Evolutionary conservation across 2,888 invertebrate genomes (phyloP), one percentile per base, ranked within the genome.

Genomic region (Dugesia japonica): DNA sequence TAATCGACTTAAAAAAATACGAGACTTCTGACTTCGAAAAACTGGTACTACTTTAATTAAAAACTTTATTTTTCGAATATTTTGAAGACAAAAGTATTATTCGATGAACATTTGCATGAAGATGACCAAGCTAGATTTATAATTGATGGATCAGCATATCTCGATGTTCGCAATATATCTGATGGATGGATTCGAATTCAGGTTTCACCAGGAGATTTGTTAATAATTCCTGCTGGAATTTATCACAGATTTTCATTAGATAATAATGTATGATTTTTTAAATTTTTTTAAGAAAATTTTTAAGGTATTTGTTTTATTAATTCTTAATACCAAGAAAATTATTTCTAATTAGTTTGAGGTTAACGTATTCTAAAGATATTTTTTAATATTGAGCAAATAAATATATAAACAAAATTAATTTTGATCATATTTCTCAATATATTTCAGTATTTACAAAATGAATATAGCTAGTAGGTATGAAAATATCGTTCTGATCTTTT

Each of bases 201-300:
- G 79, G 91, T 94, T 0, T 85, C 85, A 0, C 87, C 90, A 0
- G 94, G 94, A 0, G 97, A 97, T 86, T 87, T 97, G 86, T 88
- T 97, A 78, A 88, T 94, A 77, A 88, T 98, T 77, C 97, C 97
- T 0, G 90, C 92, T 78, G 97, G 97, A 20, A 94, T 95, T 80
- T 97, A 97, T 85, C 97, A 97, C 83, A 88, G 97, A 76, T 95
- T 97, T 83, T 95, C 94, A 0, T 87, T 93, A 78, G 94, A 95
- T 79, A 72, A 76, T 15, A 80, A 80, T 28, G 79, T 79, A 56
- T 56, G 4, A 56, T 56, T 31, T 31, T 31, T 31, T 31, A 31
- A 31, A 31, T 31, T 7, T 31, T 31, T 31, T 31, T 31, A n/a
- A n/a, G n/a, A n/a, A n/a, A n/a, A n/a, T n/a, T n/a, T n/a, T n/a